phyloP scores from a whole-genome alignment of 2,888 invertebrate species.

The Heliconius ismenius region DNA sequence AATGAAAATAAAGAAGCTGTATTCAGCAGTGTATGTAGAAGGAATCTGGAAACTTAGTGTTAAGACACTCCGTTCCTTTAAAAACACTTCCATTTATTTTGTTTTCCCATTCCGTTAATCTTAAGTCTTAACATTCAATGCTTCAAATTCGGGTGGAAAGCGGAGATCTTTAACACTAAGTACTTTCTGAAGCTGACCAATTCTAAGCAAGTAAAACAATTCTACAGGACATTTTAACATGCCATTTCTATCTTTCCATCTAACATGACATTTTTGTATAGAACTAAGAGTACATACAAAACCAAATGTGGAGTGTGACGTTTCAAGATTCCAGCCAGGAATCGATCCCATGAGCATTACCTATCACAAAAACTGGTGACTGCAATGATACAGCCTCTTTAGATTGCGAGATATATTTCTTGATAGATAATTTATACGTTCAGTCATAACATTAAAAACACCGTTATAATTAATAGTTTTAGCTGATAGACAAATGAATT shows the following conservation, averaged over 20 bases:
- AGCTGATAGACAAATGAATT: not conserved
- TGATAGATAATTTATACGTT: slow-evolving; percentile 15
- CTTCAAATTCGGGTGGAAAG: too few relatives aligned
- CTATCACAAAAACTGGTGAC: slow-evolving; percentile 41
- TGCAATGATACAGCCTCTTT: slow-evolving; percentile 1
- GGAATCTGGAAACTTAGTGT: too few relatives aligned
- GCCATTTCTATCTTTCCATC: slow-evolving; percentile 4
- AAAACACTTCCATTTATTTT: too few relatives aligned
- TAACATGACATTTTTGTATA: not conserved
- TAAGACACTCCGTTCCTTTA: too few relatives aligned
- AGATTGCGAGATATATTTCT: slow-evolving; percentile 21
- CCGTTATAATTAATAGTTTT: slow-evolving; percentile 11
- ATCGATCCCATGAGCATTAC: slow-evolving; percentile 41
- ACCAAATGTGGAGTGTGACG: slow-evolving; percentile 47
- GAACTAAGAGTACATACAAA: slow-evolving; percentile 21
- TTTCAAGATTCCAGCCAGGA: slow-evolving; percentile 41
- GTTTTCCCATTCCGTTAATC: too few relatives aligned
- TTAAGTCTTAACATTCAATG: too few relatives aligned
- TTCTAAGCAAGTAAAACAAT: not conserved
- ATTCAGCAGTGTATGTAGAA: too few relatives aligned
- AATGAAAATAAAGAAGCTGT: too few relatives aligned
- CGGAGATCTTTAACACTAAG: too few relatives aligned
- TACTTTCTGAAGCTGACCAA: too few relatives aligned
- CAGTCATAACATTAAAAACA: slow-evolving; percentile 2
- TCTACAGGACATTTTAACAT: not conserved